Percentiles rank a stretch among this genome's conserved stretches.
Conservation (phyloP, 1,140 invertebrate species). For the Zophobas morio region DNA sequence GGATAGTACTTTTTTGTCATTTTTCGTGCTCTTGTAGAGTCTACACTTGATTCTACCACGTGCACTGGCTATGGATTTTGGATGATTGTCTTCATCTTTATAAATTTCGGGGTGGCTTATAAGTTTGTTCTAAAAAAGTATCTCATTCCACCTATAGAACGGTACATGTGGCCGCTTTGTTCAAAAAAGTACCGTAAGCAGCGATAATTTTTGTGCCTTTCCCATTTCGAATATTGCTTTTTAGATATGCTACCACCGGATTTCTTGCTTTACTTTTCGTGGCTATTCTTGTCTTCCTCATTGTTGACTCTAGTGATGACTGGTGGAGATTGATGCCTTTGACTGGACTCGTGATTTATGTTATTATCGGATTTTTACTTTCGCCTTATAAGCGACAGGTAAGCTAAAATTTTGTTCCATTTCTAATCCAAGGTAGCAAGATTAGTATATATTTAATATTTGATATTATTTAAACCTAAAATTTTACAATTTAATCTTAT, state of each 20-base stretch:
- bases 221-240: slow-evolving; percentile 27
- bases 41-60: slow-evolving; percentile 66
- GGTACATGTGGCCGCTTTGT: slow-evolving; percentile 58
- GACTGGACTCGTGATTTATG: slow-evolving; percentile 73
- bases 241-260: slow-evolving; percentile 50
- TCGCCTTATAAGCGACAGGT: slow-evolving; percentile 75
- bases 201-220: slow-evolving; percentile 2
- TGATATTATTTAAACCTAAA: too few species aligned
- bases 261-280: slow-evolving; percentile 66
- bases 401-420: not conserved
- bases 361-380: slow-evolving; percentile 72
- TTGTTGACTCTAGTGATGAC: slow-evolving; percentile 76
- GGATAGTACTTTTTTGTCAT: not conserved
- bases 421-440: too few species aligned
- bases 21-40: slow-evolving; percentile 59
- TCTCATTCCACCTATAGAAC: slow-evolving; percentile 68
- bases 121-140: slow-evolving; percentile 76
- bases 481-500: too few species aligned
- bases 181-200: slow-evolving; percentile 53
- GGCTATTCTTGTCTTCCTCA: slow-evolving; percentile 73
- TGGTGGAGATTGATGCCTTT: slow-evolving; percentile 77
- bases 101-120: slow-evolving; percentile 78
- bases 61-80: slow-evolving; percentile 84
- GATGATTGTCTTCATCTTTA: slow-evolving; percentile 75
- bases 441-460: too few species aligned